A percentile compares a stretch with the other conserved stretches of the same genome.
Conservation (phyloP, 53 echinoderm and acorn worm genomes). For the Arbacia lixula region DNA sequence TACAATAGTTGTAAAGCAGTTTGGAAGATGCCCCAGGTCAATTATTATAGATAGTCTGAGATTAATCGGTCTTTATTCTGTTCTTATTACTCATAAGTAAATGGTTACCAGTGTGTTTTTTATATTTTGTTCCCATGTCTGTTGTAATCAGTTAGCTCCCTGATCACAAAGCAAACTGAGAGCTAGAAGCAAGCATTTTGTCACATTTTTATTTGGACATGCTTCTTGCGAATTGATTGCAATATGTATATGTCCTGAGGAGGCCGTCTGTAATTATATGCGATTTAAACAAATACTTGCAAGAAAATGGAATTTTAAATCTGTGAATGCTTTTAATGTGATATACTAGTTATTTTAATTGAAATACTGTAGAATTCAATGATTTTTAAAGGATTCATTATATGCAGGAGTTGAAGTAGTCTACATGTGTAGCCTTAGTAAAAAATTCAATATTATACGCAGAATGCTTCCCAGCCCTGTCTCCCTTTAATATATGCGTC, state of each 20-base stretch:
- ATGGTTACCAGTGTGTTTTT: background rate
- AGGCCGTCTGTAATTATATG: constrained; percentile 29
- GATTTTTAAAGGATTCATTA: constrained; percentile 22
- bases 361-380: constrained; percentile 35
- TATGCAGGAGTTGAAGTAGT: constrained; percentile 17
- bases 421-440: constrained; percentile 3
- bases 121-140: constrained; percentile 18
- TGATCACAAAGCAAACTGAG: background rate
- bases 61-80: no score
- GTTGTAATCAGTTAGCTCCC: constrained; percentile 6
- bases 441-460: constrained; percentile 10
- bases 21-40: no score
- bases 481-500: background rate
- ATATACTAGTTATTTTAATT: constrained; percentile 53
- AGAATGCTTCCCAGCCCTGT: background rate
- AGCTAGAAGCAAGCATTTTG: background rate
- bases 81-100: background rate
- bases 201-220: constrained; percentile 30
- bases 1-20: no score
- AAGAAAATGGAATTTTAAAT: constrained; percentile 41
- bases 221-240: constrained; percentile 30
- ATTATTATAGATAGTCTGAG: no score
- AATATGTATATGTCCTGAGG: constrained; percentile 29
- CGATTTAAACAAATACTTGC: constrained; percentile 18
- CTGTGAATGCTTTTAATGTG: constrained; percentile 55